Conservation (phyloP, 2,888 invertebrate genomes). For the Eupithecia dodoneata region DNA sequence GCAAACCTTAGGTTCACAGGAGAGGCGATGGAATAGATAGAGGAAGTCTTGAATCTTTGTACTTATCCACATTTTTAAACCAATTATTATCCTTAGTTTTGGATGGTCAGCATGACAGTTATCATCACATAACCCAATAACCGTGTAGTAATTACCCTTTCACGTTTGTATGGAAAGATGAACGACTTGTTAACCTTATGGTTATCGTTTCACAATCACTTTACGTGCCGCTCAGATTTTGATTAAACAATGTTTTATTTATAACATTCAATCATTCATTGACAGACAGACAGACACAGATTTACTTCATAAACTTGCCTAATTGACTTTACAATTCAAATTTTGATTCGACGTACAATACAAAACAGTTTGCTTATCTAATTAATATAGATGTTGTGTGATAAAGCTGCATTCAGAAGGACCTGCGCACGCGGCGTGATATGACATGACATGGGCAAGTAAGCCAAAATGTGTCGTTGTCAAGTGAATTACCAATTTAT, state of each 20-base stretch:
- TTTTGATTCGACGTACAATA: constrained; percentile 6
- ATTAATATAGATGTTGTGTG: neutral
- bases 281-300: constrained; percentile 16
- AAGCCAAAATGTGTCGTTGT: neutral
- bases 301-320: constrained; percentile 20
- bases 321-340: constrained; percentile 20
- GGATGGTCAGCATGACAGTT: too few species aligned
- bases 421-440: neutral
- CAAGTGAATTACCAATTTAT: too few species aligned
- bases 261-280: constrained; percentile 16
- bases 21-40: too few species aligned
- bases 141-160: too few species aligned
- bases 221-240: neutral
- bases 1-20: too few species aligned
- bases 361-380: constrained; percentile 3
- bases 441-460: neutral
- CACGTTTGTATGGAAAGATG: too few species aligned
- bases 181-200: neutral
- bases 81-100: too few species aligned
- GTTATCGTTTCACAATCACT: constrained; percentile 16
- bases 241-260: constrained; percentile 16
- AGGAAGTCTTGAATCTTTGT: too few species aligned
- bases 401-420: neutral
- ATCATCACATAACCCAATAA: too few species aligned
- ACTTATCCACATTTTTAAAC: too few species aligned